Evolutionary conservation across 2,113 vertebrate genomes (phyloP).

Genomic region (Phalacrocorax brasilianus): DNA sequence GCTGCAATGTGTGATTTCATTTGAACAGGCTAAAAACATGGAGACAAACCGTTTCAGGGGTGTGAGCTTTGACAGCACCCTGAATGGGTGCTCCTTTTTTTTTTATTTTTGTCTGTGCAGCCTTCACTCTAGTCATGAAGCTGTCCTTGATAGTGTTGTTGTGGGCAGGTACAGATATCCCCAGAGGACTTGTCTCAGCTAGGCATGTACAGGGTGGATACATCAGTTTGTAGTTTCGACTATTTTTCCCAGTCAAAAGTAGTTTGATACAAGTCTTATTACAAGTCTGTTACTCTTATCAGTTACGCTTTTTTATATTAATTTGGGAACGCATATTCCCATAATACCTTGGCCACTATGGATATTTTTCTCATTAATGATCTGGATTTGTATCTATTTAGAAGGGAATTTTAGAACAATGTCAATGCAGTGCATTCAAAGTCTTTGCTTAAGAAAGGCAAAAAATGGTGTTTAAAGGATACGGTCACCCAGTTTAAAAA

Average conservation of each 20-base stretch:
- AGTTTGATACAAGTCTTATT: background rate
- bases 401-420: background rate
- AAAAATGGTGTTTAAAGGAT: background rate
- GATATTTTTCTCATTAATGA: background rate
- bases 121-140: background rate
- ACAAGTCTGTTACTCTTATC: background rate
- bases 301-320: background rate
- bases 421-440: background rate
- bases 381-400: background rate
- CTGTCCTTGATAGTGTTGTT: background rate
- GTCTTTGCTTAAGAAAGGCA: background rate
- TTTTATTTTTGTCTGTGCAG: background rate
- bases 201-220: background rate
- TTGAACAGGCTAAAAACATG: background rate
- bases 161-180: background rate
- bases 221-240: background rate
- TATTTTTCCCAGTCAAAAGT: background rate
- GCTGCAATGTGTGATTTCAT: background rate
- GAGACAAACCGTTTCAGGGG: background rate
- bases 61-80: background rate
- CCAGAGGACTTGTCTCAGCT: background rate
- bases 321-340: background rate
- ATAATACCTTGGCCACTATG: background rate
- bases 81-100: background rate
- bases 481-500: background rate